A percentile compares a stretch with the other conserved stretches of the same genome.
These are phyloP conservation scores for Ranitomeya imitator DNA, from an alignment of 2,113 vertebrate species.

Conservation along the genomic window DNA sequence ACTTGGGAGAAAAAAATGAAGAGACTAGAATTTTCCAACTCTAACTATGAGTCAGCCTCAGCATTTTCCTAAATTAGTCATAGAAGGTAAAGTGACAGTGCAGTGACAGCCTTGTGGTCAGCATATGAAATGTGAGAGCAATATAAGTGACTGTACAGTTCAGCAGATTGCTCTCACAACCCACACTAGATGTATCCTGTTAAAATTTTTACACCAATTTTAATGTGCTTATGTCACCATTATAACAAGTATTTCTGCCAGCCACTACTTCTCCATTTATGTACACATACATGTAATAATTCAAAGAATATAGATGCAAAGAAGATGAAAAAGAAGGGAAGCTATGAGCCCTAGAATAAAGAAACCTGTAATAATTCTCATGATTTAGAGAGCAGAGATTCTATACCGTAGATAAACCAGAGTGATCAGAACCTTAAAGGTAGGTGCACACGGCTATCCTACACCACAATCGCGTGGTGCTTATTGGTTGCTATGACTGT, in stretches of 20 bases:
- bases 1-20: constrained; percentile 19
- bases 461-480: too few species aligned
- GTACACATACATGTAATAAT: too few species aligned
- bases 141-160: background rate
- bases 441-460: too few species aligned
- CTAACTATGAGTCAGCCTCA: background rate
- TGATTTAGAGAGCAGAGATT: too few species aligned
- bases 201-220: background rate
- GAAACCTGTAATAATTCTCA: too few species aligned
- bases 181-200: background rate
- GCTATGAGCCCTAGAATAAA: too few species aligned
- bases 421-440: too few species aligned
- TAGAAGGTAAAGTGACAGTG: background rate
- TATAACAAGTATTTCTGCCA: background rate
- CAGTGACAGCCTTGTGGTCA: constrained; percentile 17
- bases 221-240: background rate
- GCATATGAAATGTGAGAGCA: background rate
- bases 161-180: background rate
- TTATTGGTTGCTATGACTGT: too few species aligned
- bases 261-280: too few species aligned
- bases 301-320: too few species aligned
- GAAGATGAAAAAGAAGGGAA: too few species aligned
- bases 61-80: constrained; percentile 30
- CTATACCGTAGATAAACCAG: too few species aligned
- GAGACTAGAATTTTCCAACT: background rate